phyloP scores from a whole-genome alignment of 2,888 invertebrate genomes.

The Camponotus fellah region DNA sequence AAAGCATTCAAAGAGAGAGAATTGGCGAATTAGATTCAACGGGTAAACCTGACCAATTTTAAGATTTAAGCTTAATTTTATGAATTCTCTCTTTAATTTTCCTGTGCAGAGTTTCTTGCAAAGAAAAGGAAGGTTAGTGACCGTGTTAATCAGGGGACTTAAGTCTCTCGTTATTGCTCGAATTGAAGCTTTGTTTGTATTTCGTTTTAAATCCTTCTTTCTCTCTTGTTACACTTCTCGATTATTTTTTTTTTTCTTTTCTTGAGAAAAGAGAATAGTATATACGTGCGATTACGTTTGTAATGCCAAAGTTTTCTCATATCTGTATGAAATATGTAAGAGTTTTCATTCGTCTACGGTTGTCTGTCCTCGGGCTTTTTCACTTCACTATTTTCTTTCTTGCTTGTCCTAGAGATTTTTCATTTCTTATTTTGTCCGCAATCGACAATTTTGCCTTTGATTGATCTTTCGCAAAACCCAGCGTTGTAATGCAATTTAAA shows the following conservation, averaged over 20 bases:
- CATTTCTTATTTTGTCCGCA: background rate
- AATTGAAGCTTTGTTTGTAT: conserved; percentile 54
- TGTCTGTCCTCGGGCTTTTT: conserved; percentile 62
- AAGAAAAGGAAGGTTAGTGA: conserved; percentile 12
- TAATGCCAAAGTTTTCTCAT: conserved; percentile 43
- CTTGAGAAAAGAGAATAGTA: conserved; percentile 40
- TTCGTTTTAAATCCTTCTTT: conserved; percentile 50
- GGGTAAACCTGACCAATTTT: conserved; percentile 28
- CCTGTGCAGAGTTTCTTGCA: background rate
- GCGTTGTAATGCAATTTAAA: background rate
- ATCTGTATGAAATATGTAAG: conserved; percentile 76
- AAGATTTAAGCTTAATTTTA: conserved; percentile 28
- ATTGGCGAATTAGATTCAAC: background rate
- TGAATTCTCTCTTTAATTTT: conserved; percentile 28
- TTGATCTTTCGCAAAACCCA: background rate
- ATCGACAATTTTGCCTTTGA: background rate
- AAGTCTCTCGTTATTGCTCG: conserved; percentile 36
- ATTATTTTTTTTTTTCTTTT: background rate
- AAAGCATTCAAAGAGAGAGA: conserved; percentile 15
- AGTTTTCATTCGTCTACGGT: conserved; percentile 62
- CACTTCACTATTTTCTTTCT: conserved; percentile 58
- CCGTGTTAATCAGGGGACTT: conserved; percentile 58
- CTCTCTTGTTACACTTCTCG: background rate
- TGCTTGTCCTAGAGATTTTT: conserved; percentile 16
- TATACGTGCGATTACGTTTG: conserved; percentile 65